A percentile compares a stretch with the other conserved stretches of the same genome.
Evolutionary conservation across 2,888 invertebrate species (phyloP).

Genomic region (Phortica okadai): DNA sequence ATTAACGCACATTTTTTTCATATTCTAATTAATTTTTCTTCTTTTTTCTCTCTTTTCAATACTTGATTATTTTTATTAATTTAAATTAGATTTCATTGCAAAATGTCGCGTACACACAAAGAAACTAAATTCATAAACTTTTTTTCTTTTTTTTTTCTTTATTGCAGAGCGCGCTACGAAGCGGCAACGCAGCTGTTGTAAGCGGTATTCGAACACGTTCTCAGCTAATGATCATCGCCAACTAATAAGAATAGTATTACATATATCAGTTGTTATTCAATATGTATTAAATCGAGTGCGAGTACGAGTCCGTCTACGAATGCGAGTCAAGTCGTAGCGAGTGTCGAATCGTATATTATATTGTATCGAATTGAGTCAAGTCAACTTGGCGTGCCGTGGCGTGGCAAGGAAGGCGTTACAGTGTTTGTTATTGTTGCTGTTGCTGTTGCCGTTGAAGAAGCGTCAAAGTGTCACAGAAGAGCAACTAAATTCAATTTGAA

Average conservation of each 20-base stretch:
- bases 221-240: conserved; percentile 28
- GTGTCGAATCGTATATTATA: not conserved
- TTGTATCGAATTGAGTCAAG: not conserved
- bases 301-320: too few relatives aligned
- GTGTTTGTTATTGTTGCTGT: not conserved
- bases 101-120: conserved; percentile 1
- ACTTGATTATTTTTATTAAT: not conserved
- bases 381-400: not conserved
- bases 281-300: not conserved
- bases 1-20: conserved; percentile 4
- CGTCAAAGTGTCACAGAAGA: conserved; percentile 1
- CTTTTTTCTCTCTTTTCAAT: not conserved
- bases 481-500: not conserved
- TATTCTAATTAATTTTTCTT: not conserved
- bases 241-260: not conserved
- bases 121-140: conserved; percentile 4
- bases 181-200: conserved; percentile 7
- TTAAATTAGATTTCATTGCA: conserved; percentile 18
- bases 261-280: conserved; percentile 10
- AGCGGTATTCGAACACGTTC: conserved; percentile 30
- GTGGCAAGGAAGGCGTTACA: not conserved
- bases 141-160: conserved; percentile 1
- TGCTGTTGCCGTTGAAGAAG: not conserved
- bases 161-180: not conserved
- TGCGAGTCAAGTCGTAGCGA: not conserved